phyloP scores from a whole-genome alignment of 1,140 invertebrate genomes.

The Archegozetes longisetosus region DNA sequence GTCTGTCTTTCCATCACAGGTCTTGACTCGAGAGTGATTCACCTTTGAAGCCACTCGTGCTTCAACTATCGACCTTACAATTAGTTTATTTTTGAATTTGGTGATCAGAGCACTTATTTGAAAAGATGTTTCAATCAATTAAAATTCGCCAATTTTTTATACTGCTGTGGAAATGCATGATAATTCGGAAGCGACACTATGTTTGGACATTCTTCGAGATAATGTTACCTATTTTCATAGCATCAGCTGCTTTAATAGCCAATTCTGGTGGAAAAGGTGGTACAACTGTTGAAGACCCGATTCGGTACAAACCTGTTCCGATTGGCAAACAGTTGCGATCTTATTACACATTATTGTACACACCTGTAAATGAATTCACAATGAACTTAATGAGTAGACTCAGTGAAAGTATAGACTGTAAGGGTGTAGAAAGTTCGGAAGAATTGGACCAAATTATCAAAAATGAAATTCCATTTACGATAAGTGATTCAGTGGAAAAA shows the following conservation, averaged over 20 bases:
- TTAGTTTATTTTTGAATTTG: no score
- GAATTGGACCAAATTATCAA: slow-evolving; percentile 6
- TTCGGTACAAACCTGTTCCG: slow-evolving; percentile 4
- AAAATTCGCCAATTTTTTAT: slow-evolving; percentile 9
- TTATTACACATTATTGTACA: slow-evolving; percentile 10
- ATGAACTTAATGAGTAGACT: slow-evolving; percentile 7
- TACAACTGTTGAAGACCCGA: slow-evolving; percentile 5
- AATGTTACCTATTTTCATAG: slow-evolving; percentile 22
- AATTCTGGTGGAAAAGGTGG: slow-evolving; percentile 9
- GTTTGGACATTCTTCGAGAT: slow-evolving; percentile 25
- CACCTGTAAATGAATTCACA: slow-evolving; percentile 12
- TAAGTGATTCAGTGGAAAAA: slow-evolving; percentile 12
- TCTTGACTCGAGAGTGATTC: no score
- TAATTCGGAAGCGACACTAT: slow-evolving; percentile 21
- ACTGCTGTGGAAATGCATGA: slow-evolving; percentile 18
- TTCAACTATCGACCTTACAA: no score
- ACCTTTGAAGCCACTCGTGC: no score
- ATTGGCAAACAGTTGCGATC: slow-evolving; percentile 8
- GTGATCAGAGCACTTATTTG: no score
- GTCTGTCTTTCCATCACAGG: no score
- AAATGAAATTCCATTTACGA: slow-evolving; percentile 12
- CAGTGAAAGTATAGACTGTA: slow-evolving; percentile 1
- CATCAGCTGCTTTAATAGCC: slow-evolving; percentile 4
- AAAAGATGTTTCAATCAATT: no score
- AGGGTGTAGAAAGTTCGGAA: slow-evolving; percentile 1